Conservation (phyloP, 2,797 vertebrate species). For the Phalloptychus januarius region DNA sequence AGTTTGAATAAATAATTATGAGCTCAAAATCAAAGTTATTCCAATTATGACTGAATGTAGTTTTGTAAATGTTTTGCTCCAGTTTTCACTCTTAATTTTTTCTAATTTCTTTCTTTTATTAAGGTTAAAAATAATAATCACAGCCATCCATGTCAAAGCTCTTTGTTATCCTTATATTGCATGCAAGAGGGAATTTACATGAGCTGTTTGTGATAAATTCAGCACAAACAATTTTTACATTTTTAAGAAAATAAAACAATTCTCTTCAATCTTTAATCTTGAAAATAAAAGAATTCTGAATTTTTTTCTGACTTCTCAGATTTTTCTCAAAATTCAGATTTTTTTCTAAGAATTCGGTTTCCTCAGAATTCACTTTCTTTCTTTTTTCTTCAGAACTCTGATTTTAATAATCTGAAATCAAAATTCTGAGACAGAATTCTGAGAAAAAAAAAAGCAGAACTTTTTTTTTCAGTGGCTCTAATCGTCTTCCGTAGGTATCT, state of each 20-base stretch:
- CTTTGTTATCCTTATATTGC: slow-evolving; percentile 27
- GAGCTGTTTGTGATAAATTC: slow-evolving; percentile 18
- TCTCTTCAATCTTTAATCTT: slow-evolving; percentile 39
- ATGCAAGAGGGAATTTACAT: slow-evolving; percentile 34
- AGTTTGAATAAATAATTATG: background rate
- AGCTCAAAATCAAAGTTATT: background rate
- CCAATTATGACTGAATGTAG: background rate
- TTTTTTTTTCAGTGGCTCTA: no score
- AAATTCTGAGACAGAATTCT: no score
- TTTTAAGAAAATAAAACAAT: slow-evolving; percentile 61
- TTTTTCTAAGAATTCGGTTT: no score
- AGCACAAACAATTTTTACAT: slow-evolving; percentile 33
- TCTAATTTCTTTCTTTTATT: slow-evolving; percentile 4
- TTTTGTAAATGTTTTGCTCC: background rate
- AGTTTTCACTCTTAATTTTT: background rate
- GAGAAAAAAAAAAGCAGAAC: no score
- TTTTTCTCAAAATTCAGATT: background rate
- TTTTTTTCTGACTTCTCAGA: background rate
- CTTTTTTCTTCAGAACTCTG: no score
- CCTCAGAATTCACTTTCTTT: no score
- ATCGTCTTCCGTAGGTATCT: background rate
- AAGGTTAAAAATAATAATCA: background rate
- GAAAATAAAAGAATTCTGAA: no score
- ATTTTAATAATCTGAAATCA: no score
- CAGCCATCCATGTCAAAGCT: slow-evolving; percentile 18